Base-by-base conservation (phyloP, 2,113 vertebrate species). In the Trinectes maculatus region DNA sequence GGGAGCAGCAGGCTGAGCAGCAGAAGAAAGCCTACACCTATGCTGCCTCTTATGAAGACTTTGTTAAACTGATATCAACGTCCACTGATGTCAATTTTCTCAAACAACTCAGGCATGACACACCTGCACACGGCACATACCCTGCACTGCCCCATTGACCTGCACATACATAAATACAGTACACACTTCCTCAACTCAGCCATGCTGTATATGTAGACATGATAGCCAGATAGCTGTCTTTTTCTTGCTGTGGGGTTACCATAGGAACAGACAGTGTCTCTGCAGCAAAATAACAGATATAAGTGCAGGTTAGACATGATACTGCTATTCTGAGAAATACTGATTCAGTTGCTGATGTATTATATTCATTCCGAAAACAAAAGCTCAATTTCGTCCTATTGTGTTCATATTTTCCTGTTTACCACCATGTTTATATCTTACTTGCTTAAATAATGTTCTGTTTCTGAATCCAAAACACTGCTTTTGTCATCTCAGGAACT, bases 1-100 rank as follows among this genome's bases (percentile, higher is more conserved):
- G 98, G 80, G 96, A 98, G 82, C 96, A 96, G 91, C 89, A 95
- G 92, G 96, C 92, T 42, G 96, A 96, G 56, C 96, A 95, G 80
- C 98, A 99, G 92, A 98, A 96, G 89, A 96, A 96, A 90, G 95
- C 96, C 76, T 99, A 99, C 89, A 97, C 96, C 53, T 99, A 99
- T 24, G 95, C 98, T 54, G 95, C 97, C 82, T 99, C 96, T 65
- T 99, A 99, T 11, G 98, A 99, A 86, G 97, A 99, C 79, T 99
- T 99, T 90, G 95, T 99, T 92, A 99, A 99, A 82, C 95, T 99
- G 58, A 99, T 99, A 89, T 96, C 93, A 85, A 94, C 94, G 90
- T 98, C 92, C 81, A 89, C 95, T 0, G 97, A 99, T 80, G 86
- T 98, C 51, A 95, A 97, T 76, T 99, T 99, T 92, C 94, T 99